These are phyloP conservation scores for Nasonia giraulti DNA, from an alignment of 1,140 invertebrate species.

Conservation along the genomic window DNA sequence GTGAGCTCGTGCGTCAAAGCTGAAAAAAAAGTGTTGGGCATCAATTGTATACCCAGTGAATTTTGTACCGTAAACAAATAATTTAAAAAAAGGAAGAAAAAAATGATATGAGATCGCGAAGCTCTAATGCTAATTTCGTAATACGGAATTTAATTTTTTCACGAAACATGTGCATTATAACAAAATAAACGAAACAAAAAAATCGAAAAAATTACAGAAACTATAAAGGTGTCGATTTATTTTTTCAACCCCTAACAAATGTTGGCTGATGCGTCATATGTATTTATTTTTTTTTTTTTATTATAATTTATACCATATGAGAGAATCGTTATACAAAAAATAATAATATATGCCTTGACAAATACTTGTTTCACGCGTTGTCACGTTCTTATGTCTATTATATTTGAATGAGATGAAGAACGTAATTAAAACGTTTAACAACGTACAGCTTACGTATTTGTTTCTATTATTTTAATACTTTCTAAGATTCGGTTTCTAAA, in stretches of 20 bases:
- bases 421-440: too few relatives aligned
- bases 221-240: constrained; percentile 45
- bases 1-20: constrained; percentile 9
- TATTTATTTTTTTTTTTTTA: too few relatives aligned
- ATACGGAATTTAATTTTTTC: constrained; percentile 72
- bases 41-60: constrained; percentile 56
- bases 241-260: constrained; percentile 10
- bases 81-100: constrained; percentile 40
- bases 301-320: too few relatives aligned
- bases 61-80: constrained; percentile 62
- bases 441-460: too few relatives aligned
- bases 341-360: too few relatives aligned
- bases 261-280: too few relatives aligned
- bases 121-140: constrained; percentile 69
- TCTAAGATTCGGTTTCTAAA: too few relatives aligned
- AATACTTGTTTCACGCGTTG: neutral
- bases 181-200: constrained; percentile 69
- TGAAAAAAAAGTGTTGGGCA: constrained; percentile 30
- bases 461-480: too few relatives aligned
- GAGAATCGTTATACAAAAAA: too few relatives aligned
- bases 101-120: constrained; percentile 51
- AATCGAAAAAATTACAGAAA: constrained; percentile 64
- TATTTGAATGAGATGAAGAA: too few relatives aligned
- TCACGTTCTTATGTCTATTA: neutral
- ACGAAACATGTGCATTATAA: constrained; percentile 72